These are phyloP conservation scores for Sparidentex hasta DNA, from an alignment of 2,797 vertebrate species.

Conservation along the genomic window DNA sequence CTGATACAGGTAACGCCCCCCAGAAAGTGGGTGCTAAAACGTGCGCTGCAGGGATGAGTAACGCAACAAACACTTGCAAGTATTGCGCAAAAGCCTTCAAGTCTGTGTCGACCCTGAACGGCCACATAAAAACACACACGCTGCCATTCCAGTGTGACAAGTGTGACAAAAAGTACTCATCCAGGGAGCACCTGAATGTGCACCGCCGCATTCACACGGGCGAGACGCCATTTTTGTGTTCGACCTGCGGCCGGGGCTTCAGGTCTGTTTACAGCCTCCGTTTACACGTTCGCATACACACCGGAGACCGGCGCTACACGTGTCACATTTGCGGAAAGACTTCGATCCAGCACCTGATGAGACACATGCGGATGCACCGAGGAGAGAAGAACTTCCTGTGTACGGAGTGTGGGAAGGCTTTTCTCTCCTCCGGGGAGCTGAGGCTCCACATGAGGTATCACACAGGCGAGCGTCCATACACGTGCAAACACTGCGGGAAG, in stretches of 20 bases:
- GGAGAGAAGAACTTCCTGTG: slow-evolving; percentile 21
- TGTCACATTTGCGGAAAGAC: slow-evolving; percentile 56
- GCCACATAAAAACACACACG: slow-evolving; percentile 22
- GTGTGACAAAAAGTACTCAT: slow-evolving; percentile 49
- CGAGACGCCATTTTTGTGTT: slow-evolving; percentile 43
- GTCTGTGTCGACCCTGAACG: background rate
- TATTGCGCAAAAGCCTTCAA: background rate
- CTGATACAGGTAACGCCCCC: too few species aligned
- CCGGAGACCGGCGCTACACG: too few species aligned
- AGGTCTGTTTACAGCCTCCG: background rate
- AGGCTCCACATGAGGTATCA: slow-evolving; percentile 50
- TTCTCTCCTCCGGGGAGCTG: slow-evolving; percentile 31
- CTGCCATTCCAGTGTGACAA: slow-evolving; percentile 37
- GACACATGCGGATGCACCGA: slow-evolving; percentile 66
- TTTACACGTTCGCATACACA: slow-evolving; percentile 21
- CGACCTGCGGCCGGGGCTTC: slow-evolving; percentile 34
- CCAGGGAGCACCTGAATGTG: slow-evolving; percentile 26
- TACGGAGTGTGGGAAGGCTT: slow-evolving; percentile 59
- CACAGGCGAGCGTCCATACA: slow-evolving; percentile 58
- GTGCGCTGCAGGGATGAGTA: background rate
- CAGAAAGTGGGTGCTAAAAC: too few species aligned
- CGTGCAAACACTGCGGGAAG: slow-evolving; percentile 57
- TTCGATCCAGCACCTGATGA: slow-evolving; percentile 45
- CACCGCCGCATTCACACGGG: slow-evolving; percentile 54
- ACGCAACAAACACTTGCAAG: background rate